Evolutionary conservation across 2,888 invertebrate genomes (phyloP), one percentile per base, ranked within the genome.

Genomic region (Cantharis nigra): DNA sequence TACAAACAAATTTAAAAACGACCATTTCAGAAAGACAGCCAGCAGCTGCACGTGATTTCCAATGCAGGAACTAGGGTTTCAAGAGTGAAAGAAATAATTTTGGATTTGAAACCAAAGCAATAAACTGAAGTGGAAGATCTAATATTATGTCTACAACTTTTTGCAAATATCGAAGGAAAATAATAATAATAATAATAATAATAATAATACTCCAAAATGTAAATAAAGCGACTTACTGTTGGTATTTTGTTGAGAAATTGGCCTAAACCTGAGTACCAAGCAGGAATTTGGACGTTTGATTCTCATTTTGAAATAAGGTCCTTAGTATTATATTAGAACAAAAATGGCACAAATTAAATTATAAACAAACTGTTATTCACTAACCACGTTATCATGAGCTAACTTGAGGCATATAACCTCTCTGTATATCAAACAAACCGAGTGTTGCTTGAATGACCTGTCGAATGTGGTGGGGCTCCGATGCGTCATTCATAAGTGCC

Each of bases 221-320:
- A 72, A 64, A 30, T 62, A 30, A 73, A 49, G 65, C 76, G 76
- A 80, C 82, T 80, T 81, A 82, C 82, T 76, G 64, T 73, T 80
- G 76, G 80, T 64, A 69, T 76, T 79, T 30, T 85, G 81, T 83
- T 87, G 86, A 76, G 86, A 90, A 79, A 91, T 85, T 18, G 92
- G 92, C 86, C 91, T 90, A 83, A 92, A 91, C 85, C 91, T 89
- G 76, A 93, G 89, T 82, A 92, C 91, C 83, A 93, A 89, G 87
- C 92, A 92, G 83, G 92, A 91, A 82, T 91, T 91, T 87, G 91
- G 91, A 87, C 92, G 90, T 89, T 92, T 93, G 85, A 92, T 91
- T 89, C 92, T 91, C 92, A 92, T 92, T 67, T 74, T 72, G 10
- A 23, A 71, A 30, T 30, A 16, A 49, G 33, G 3, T 67, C 18